Conservation (phyloP, 2,797 vertebrate genomes). For the Sternotherus odoratus region DNA sequence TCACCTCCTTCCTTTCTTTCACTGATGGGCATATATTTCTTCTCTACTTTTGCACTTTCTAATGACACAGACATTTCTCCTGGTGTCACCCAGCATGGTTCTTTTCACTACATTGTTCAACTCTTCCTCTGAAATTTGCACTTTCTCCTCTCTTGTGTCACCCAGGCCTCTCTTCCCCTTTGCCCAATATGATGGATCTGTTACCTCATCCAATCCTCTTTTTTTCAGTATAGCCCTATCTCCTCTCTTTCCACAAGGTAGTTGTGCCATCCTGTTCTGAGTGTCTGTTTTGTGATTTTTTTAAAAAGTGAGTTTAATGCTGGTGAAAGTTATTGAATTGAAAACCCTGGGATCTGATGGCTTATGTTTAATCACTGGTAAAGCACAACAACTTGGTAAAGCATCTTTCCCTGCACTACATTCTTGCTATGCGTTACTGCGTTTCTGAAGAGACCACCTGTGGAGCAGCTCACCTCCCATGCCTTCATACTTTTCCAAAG, state of each 20-base stretch:
- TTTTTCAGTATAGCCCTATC: not conserved
- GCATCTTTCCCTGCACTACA: fast-evolving
- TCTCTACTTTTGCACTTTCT: not conserved
- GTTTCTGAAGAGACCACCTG: not conserved
- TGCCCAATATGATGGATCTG: fast-evolving
- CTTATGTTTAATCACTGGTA: not conserved
- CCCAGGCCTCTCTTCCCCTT: not conserved
- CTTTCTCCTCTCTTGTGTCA: not conserved
- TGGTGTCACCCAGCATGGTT: not conserved
- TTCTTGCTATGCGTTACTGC: not conserved
- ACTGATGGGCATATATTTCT: not conserved
- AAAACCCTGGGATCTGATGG: not conserved
- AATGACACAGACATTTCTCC: not conserved
- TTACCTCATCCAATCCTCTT: not conserved
- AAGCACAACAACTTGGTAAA: not conserved
- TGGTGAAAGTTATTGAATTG: not conserved
- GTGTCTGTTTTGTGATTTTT: not conserved
- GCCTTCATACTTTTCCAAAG: not conserved
- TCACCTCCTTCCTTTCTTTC: not conserved
- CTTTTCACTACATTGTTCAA: not conserved
- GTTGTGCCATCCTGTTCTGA: not conserved
- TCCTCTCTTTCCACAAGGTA: not conserved
- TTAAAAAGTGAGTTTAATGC: not conserved
- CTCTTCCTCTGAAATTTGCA: not conserved
- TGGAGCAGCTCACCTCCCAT: not conserved